phyloP scores from a whole-genome alignment of 2,113 vertebrate genomes.

The Thymallus thymallus region DNA sequence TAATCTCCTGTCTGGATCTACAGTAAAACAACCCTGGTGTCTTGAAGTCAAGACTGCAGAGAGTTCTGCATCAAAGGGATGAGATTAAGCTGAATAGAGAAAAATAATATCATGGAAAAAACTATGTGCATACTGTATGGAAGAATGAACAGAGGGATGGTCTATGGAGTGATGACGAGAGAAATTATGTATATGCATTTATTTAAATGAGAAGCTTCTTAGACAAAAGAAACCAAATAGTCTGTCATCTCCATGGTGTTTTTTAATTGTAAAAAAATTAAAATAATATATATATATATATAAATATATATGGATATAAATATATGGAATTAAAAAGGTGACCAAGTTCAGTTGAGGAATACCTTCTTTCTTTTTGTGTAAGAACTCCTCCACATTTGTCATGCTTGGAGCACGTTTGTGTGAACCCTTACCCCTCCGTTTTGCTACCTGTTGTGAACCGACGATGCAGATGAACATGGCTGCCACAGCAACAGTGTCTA shows the following conservation, averaged over 20 bases:
- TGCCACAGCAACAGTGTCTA: background rate
- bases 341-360: slow-evolving; percentile 67
- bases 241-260: slow-evolving; percentile 96
- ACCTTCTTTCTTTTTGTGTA: slow-evolving; percentile 53
- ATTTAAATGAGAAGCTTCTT: slow-evolving; percentile 89
- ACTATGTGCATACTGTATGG: slow-evolving; percentile 58
- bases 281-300: slow-evolving; percentile 44
- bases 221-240: slow-evolving; percentile 98
- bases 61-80: slow-evolving; percentile 71
- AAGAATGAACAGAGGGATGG: slow-evolving; percentile 13
- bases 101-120: slow-evolving; percentile 77
- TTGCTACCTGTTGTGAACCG: background rate
- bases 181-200: slow-evolving; percentile 98
- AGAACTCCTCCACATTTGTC: slow-evolving; percentile 15
- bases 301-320: slow-evolving; percentile 79
- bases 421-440: background rate
- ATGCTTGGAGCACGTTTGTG: slow-evolving; percentile 6
- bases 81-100: slow-evolving; percentile 70
- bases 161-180: slow-evolving; percentile 75
- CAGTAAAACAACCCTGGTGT: slow-evolving; percentile 40
- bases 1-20: background rate
- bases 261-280: slow-evolving; percentile 85
- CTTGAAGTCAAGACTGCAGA: slow-evolving; percentile 71
- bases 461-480: background rate
- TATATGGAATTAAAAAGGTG: slow-evolving; percentile 77